Percentiles rank a stretch among this genome's conserved stretches.
Evolutionary conservation across 1,140 invertebrate genomes (phyloP).

Genomic region (Drepana arcuata): DNA sequence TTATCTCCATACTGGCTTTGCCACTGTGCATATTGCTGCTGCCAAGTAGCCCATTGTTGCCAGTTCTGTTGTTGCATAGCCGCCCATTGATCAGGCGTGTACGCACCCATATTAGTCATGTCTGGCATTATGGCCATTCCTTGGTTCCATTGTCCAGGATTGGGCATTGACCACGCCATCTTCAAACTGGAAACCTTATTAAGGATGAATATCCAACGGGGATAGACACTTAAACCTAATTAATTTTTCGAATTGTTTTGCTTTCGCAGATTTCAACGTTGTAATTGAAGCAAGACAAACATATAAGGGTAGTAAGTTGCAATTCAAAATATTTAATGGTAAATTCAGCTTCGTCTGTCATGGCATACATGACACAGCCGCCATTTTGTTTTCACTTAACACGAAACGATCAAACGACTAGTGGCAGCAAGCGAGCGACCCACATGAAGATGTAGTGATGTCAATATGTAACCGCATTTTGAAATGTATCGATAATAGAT

Average conservation of each 20-base stretch:
- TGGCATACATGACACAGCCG: conserved; percentile 9
- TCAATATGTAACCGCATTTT: not conserved
- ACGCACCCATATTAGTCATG: conserved; percentile 73
- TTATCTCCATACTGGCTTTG: conserved; percentile 86
- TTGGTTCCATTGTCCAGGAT: conserved; percentile 35
- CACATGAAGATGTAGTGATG: not conserved
- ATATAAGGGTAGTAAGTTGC: too few species aligned
- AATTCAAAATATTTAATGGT: too few species aligned
- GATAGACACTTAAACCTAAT: too few species aligned
- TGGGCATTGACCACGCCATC: conserved; percentile 58
- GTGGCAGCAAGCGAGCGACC: not conserved
- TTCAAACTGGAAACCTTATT: too few species aligned
- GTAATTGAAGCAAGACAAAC: too few species aligned
- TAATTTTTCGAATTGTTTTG: too few species aligned
- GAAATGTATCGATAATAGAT: conserved; percentile 2
- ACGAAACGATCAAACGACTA: not conserved
- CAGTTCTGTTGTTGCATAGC: conserved; percentile 84
- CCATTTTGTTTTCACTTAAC: conserved; percentile 9
- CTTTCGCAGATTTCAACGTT: too few species aligned
- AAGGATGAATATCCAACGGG: too few species aligned
- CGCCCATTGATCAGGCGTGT: conserved; percentile 80
- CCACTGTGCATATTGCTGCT: conserved; percentile 88
- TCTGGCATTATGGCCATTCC: conserved; percentile 15
- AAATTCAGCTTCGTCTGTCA: too few species aligned
- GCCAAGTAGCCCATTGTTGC: conserved; percentile 88